Conservation (phyloP, 1,140 invertebrate genomes). For the Heliconius hermathena region DNA sequence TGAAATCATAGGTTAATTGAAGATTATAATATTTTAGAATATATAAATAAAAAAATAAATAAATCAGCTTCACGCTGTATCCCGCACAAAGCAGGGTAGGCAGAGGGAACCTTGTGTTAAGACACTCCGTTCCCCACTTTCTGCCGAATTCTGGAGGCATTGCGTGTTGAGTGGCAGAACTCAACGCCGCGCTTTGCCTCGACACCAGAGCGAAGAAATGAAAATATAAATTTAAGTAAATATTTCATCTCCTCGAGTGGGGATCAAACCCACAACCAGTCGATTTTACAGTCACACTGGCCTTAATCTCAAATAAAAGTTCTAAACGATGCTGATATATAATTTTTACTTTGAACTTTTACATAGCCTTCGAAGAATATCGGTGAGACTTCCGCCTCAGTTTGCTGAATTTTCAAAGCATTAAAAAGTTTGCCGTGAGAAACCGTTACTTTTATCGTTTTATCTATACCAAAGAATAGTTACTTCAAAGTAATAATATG, state of each 20-base stretch:
- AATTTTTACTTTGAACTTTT: constrained; percentile 7
- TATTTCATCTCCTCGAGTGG: too few relatives aligned
- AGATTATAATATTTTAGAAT: background rate
- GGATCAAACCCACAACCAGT: too few relatives aligned
- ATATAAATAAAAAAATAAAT: background rate
- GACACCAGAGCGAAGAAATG: too few relatives aligned
- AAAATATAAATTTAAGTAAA: too few relatives aligned
- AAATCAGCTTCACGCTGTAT: too few relatives aligned
- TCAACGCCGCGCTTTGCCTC: too few relatives aligned
- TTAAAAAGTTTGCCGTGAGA: constrained; percentile 4
- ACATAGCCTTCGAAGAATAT: background rate
- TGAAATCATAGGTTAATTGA: background rate
- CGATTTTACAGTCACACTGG: too few relatives aligned
- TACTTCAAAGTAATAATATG: background rate
- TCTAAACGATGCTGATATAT: constrained; percentile 4
- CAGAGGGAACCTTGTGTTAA: too few relatives aligned
- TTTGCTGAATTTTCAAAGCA: constrained; percentile 1
- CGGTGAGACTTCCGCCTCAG: background rate
- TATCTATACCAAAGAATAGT: background rate
- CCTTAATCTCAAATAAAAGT: background rate
- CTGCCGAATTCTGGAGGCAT: too few relatives aligned
- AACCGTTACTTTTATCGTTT: background rate
- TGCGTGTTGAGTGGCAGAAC: too few relatives aligned
- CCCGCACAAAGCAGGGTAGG: too few relatives aligned
- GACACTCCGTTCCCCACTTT: too few relatives aligned